Conservation (phyloP, 2,113 vertebrate genomes). For the Phocoena sinus region DNA sequence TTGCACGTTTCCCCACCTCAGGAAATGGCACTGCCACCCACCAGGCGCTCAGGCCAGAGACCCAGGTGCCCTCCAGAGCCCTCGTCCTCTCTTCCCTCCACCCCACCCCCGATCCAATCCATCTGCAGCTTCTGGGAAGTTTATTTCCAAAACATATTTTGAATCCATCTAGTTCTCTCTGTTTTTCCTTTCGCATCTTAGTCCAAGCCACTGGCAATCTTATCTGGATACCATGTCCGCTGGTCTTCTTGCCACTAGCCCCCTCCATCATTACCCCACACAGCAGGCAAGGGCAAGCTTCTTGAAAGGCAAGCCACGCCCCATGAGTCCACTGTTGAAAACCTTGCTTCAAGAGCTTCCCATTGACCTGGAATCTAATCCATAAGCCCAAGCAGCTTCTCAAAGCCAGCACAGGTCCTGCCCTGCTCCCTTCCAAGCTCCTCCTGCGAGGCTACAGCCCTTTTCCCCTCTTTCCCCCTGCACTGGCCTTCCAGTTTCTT, state of each 20-base stretch:
- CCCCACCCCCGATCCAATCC: neutral
- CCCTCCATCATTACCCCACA: too few relatives aligned
- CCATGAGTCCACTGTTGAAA: neutral
- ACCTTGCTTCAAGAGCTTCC: neutral
- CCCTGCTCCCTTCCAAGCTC: neutral
- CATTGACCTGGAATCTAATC: neutral
- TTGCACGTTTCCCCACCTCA: neutral
- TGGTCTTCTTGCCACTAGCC: neutral
- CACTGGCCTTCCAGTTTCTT: neutral
- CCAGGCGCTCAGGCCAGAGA: neutral
- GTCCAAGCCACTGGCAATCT: neutral
- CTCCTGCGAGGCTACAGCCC: neutral
- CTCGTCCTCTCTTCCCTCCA: neutral
- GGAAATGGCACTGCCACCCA: neutral
- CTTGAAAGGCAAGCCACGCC: neutral
- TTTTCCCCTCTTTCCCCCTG: too few relatives aligned
- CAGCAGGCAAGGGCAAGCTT: neutral
- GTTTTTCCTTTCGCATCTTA: neutral
- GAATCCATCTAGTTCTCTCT: neutral
- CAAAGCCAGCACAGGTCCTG: neutral
- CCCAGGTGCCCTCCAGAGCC: neutral
- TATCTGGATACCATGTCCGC: accelerated
- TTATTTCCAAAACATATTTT: neutral
- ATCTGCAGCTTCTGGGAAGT: neutral
- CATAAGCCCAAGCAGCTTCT: neutral